Percentiles rank a stretch among this genome's conserved stretches.
Evolutionary conservation across 2,797 vertebrate species (phyloP).

Genomic region (Megalops cyprinoides): DNA sequence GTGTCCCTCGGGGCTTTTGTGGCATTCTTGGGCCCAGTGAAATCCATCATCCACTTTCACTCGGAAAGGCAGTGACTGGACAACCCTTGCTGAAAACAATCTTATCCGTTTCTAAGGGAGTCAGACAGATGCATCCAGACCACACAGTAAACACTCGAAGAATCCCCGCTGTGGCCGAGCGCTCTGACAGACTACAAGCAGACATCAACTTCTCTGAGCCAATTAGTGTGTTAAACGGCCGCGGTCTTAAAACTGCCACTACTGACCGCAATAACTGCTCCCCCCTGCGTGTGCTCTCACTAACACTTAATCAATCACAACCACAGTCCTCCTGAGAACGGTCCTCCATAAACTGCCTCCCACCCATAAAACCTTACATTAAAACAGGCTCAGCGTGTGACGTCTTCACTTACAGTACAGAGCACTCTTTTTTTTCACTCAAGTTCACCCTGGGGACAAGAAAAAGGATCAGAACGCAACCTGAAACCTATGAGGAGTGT

Average conservation of each 20-base stretch:
- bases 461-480: neutral
- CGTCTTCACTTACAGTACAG: neutral
- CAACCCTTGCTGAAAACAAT: neutral
- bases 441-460: neutral
- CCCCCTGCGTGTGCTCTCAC: neutral
- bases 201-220: slow-evolving; percentile 8
- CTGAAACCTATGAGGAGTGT: neutral
- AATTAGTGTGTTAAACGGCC: slow-evolving; percentile 15
- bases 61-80: neutral
- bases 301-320: neutral
- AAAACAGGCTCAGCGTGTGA: neutral
- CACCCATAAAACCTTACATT: slow-evolving; percentile 10
- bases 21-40: neutral
- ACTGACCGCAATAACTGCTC: slow-evolving; percentile 1
- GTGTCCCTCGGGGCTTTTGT: neutral
- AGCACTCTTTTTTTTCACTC: no score
- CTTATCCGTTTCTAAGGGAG: no score
- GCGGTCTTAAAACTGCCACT: slow-evolving; percentile 17
- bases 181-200: neutral
- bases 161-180: neutral
- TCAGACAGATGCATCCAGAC: no score
- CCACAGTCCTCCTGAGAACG: neutral
- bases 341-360: slow-evolving; percentile 5
- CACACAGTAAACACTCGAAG: neutral
- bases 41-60: neutral